Conservation (phyloP, 1,140 invertebrate genomes). For the Stegodyphus dumicola region DNA sequence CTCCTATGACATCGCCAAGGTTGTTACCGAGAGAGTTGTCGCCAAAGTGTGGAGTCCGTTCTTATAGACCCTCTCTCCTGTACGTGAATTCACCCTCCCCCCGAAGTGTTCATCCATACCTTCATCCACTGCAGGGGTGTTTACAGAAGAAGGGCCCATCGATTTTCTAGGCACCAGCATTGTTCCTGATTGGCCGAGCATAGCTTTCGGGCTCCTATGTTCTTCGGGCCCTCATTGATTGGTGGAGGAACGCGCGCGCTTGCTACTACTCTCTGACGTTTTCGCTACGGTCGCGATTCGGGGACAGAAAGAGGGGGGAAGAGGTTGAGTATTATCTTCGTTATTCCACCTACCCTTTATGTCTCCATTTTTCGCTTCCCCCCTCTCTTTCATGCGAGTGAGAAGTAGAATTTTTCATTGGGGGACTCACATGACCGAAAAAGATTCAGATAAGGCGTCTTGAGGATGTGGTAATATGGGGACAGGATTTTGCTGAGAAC, state of each 20-base stretch:
- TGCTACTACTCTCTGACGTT: conserved; percentile 2
- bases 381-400: neutral
- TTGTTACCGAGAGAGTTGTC: conserved; percentile 13
- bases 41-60: conserved; percentile 38
- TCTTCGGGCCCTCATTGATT: conserved; percentile 56
- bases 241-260: conserved; percentile 22
- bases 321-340: conserved; percentile 38
- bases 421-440: conserved; percentile 1
- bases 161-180: conserved; percentile 54
- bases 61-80: conserved; percentile 11
- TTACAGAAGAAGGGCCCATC: conserved; percentile 55
- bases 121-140: conserved; percentile 53
- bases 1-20: neutral
- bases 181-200: conserved; percentile 58
- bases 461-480: conserved; percentile 49
- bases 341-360: conserved; percentile 58
- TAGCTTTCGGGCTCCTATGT: conserved; percentile 58
- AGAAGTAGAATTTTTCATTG: conserved; percentile 33
- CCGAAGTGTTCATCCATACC: conserved; percentile 57
- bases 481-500: conserved; percentile 44
- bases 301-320: neutral
- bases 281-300: neutral
- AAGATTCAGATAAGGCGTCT: conserved; percentile 40
- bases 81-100: conserved; percentile 42
- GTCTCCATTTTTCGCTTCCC: conserved; percentile 51